phyloP scores from a whole-genome alignment of 2,888 invertebrate species.

The Drosophila stalkeri region DNA sequence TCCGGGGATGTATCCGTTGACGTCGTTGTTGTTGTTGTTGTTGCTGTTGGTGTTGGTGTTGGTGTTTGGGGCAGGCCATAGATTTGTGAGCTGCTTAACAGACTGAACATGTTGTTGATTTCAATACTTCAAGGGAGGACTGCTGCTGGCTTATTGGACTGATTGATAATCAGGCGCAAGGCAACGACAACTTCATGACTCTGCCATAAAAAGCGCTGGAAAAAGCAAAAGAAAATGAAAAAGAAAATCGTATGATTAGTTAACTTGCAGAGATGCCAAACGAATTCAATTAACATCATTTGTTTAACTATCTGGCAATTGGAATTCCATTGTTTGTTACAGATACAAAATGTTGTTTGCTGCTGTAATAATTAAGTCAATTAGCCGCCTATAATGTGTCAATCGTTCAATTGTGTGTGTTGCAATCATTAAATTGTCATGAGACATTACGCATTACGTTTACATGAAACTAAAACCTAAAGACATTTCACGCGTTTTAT shows the following conservation, averaged over 20 bases:
- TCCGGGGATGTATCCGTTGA: conserved; percentile 22
- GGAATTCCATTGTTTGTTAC: conserved; percentile 31
- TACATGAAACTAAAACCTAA: conserved; percentile 12
- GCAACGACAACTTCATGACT: conserved; percentile 49
- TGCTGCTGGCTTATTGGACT: conserved; percentile 37
- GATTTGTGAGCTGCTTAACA: conserved; percentile 82
- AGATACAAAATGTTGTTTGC: not conserved
- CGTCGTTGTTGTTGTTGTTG: conserved; percentile 30
- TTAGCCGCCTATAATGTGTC: conserved; percentile 46
- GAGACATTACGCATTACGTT: conserved; percentile 37
- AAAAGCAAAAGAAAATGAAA: conserved; percentile 4
- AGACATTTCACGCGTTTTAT: conserved; percentile 16
- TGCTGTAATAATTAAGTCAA: conserved; percentile 45
- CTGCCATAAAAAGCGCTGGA: conserved; percentile 42
- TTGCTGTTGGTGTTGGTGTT: conserved; percentile 32
- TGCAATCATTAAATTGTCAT: conserved; percentile 54
- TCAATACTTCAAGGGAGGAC: conserved; percentile 11
- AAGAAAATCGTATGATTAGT: conserved; percentile 17
- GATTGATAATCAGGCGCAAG: conserved; percentile 22
- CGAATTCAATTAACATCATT: conserved; percentile 29
- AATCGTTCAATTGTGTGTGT: conserved; percentile 36
- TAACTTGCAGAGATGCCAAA: conserved; percentile 10
- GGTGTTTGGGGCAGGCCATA: conserved; percentile 81
- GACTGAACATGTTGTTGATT: conserved; percentile 79
- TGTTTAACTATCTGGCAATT: conserved; percentile 28